A percentile compares a stretch with the other conserved stretches of the same genome.
Evolutionary conservation across 2,888 invertebrate species (phyloP).

Genomic region (Leptogaster cylindrica): DNA sequence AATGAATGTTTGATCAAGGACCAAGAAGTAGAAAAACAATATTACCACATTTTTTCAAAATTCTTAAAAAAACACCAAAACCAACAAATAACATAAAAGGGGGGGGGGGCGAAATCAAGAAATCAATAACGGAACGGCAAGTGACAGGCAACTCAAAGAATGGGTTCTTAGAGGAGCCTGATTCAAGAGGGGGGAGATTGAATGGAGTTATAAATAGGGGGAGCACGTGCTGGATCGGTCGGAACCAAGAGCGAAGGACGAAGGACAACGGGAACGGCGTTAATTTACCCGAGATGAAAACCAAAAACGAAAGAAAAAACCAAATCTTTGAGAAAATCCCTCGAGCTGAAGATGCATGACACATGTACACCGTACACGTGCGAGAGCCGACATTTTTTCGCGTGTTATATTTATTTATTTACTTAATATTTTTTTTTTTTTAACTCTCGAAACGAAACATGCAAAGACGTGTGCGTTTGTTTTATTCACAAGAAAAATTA

Average conservation of each 20-base stretch:
- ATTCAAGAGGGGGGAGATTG: not conserved
- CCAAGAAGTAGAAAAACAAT: slow-evolving; percentile 12
- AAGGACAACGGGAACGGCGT: not conserved
- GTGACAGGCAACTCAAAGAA: too few relatives aligned
- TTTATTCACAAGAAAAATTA: slow-evolving; percentile 5
- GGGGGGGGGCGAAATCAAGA: too few relatives aligned
- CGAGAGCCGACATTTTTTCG: slow-evolving; percentile 6
- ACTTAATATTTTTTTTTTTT: too few relatives aligned
- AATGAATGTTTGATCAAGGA: slow-evolving; percentile 8
- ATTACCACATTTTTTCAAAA: not conserved
- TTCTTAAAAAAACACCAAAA: too few relatives aligned
- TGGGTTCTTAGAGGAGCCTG: not conserved
- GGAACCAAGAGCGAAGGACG: not conserved
- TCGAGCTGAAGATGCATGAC: not conserved
- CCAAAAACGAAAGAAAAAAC: not conserved
- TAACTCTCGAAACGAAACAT: too few relatives aligned
- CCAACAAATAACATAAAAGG: too few relatives aligned
- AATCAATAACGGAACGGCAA: too few relatives aligned
- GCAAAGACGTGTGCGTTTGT: slow-evolving; percentile 8
- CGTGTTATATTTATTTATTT: too few relatives aligned
- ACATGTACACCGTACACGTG: not conserved
- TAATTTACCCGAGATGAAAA: not conserved
- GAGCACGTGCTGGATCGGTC: not conserved
- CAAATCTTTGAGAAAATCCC: slow-evolving; percentile 12
- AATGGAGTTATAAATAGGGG: slow-evolving; percentile 9